Evolutionary conservation across 2,797 vertebrate species (phyloP).

Genomic region (Botia almorhae): DNA sequence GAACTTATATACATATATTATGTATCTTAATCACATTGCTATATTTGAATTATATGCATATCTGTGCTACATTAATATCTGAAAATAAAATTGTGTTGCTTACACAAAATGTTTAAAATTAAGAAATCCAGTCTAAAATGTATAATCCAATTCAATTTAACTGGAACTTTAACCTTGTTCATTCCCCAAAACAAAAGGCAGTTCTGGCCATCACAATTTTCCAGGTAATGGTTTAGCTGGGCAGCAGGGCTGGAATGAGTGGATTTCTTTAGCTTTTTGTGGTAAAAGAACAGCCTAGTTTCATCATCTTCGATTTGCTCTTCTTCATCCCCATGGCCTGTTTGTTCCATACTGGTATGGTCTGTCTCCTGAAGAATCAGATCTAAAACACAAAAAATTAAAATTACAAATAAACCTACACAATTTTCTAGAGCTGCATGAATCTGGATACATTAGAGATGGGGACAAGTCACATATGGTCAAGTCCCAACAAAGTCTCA

Average conservation of each 20-base stretch:
- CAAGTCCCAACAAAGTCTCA: no score
- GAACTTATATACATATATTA: conserved; percentile 1
- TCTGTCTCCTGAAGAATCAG: background rate
- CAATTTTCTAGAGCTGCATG: conserved; percentile 19
- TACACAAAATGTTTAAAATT: background rate
- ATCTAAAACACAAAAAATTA: conserved; percentile 5
- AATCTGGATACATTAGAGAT: background rate
- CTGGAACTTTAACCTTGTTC: background rate
- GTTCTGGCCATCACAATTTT: conserved; percentile 7
- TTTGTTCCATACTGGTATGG: background rate
- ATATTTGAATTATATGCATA: conserved; percentile 1
- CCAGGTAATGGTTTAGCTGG: conserved; percentile 21
- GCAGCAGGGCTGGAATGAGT: conserved; percentile 10
- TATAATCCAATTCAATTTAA: conserved; percentile 1
- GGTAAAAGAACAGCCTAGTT: conserved; percentile 1
- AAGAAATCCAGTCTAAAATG: background rate
- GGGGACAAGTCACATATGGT: no score
- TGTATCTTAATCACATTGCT: background rate
- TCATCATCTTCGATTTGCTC: background rate
- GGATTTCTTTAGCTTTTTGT: conserved; percentile 11
- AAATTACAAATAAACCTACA: conserved; percentile 17
- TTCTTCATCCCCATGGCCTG: no score
- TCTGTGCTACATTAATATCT: conserved; percentile 14
- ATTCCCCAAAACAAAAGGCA: conserved; percentile 24
- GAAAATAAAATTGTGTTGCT: conserved; percentile 3